Evolutionary conservation across 2,888 invertebrate genomes (phyloP), one percentile per base, ranked within the genome.

Genomic region (Drosophila austrosaltans): DNA sequence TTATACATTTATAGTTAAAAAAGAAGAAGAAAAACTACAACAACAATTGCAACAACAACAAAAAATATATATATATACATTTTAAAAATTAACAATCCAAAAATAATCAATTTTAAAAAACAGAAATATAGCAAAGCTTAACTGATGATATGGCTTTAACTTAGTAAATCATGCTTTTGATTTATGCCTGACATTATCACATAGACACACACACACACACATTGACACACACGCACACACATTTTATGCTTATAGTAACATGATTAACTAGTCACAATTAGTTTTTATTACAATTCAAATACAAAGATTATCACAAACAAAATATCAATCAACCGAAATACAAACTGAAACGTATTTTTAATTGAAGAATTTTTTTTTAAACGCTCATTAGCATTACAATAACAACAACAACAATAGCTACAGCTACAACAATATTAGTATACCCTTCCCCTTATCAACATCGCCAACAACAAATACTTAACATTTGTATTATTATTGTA

Each of bases 121-220:
- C 16, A 16, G 36, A 69, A 60, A 62, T 53, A 63, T 76, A 81
- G 79, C 78, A 75, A 81, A 81, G 76, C 78, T 79, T 79, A 77
- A 70, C 66, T 69, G 72, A 72, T 48, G 48, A 78, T 76, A 81
- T 77, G 80, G 82, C 83, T 81, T 81, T 79, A 77, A 71, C 72
- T 75, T 82, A 82, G 82, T 74, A 69, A 82, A 78, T 81, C 85
- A 81, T 83, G 71, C 73, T 82, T 81, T 79, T 73, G 65, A 82
- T 79, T 85, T 82, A 77, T 83, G 85, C 85, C 80, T 83, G 83
- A 74, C 79, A 81, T 75, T 76, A 63, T 72, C 68, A 76, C 65
- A 72, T 62, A 65, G 70, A 56, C 65, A 67, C 63, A 67, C 57
- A 71, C 58, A 74, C 48, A 71, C 65, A 69, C 61, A 75, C 57